Evolutionary conservation across 2,888 invertebrate species (phyloP), one percentile per base, ranked within the genome.

Genomic region (Meteorus cinctellus): DNA sequence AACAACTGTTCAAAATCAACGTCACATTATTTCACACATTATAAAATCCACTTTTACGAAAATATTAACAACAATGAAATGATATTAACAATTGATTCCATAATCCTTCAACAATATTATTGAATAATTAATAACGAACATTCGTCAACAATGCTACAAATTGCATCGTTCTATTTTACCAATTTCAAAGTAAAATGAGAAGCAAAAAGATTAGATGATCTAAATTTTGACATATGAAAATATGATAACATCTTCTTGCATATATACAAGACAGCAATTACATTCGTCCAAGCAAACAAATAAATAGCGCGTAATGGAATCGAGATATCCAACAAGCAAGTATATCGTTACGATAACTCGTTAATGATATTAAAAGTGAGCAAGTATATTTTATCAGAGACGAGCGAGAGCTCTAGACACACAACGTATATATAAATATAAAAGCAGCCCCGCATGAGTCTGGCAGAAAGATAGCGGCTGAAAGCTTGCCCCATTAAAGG

Each of bases 401-500:
- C 66, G 66, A 75, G 76, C 65, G 83, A 82, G 83, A 81, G 83
- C 80, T 82, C 75, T 81, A 82, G 83, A 80, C 2, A 41, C 80
- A 84, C 77, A 78, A 82, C 10, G 34, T 29, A 34, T 63, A 41
- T 12, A 41, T 41, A 41, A 5, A 41, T 41, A 86, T 87, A 87
- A 87, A 86, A 83, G 86, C 86, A 55, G 55, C 19, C 55, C 85
- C 82, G 84, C 84, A 82, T 83, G 85, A 85, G 83, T 83, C 86
- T 82, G 83, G 62, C 45, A 82, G 80, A 55, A 82, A 86, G 88
- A 88, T 88, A 88, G 86, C 86, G 82, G 84, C 81, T 88, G 88
- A 88, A 88, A 87, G 88, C 87, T 87, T 88, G 87, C 86, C 84
- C 88, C 88, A 88, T 88, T 87, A 88, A 88, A 86, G 85, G 85